These are phyloP conservation scores for Pangasianodon hypophthalmus DNA, from an alignment of 2,113 vertebrate genomes.

Conservation along the genomic window DNA sequence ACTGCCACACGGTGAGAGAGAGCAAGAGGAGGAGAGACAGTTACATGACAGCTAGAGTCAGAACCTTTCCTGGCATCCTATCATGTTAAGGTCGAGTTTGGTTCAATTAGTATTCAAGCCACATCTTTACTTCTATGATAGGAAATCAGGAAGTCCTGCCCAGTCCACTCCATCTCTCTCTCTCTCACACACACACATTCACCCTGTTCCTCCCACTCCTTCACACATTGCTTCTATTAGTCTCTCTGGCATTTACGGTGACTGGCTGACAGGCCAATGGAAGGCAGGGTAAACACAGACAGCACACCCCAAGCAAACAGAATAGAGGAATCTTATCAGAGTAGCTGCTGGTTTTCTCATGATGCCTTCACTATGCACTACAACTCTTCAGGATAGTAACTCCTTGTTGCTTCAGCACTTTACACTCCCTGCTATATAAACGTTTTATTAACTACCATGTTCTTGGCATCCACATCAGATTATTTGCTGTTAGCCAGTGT, in stretches of 20 bases:
- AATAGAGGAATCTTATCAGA: constrained; percentile 26
- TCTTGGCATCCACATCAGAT: not conserved
- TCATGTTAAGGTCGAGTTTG: not conserved
- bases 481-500: not conserved
- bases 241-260: constrained; percentile 2
- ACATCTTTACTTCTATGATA: constrained; percentile 50
- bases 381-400: not conserved
- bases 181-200: not conserved
- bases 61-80: constrained; percentile 36
- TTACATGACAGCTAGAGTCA: constrained; percentile 14
- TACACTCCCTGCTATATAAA: not conserved
- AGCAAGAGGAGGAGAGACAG: constrained; percentile 23
- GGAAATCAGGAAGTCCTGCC: constrained; percentile 2
- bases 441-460: not conserved
- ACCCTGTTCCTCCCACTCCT: not conserved
- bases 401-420: not conserved
- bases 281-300: constrained; percentile 1
- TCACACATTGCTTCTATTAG: constrained; percentile 19
- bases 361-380: not conserved
- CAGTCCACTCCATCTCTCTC: not conserved
- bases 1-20: constrained; percentile 36
- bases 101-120: constrained; percentile 29
- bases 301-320: not conserved
- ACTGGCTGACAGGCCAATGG: constrained; percentile 7
- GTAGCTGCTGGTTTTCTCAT: not conserved